Base-by-base conservation (phyloP, 2,797 vertebrate species). In the Chanos chanos region DNA sequence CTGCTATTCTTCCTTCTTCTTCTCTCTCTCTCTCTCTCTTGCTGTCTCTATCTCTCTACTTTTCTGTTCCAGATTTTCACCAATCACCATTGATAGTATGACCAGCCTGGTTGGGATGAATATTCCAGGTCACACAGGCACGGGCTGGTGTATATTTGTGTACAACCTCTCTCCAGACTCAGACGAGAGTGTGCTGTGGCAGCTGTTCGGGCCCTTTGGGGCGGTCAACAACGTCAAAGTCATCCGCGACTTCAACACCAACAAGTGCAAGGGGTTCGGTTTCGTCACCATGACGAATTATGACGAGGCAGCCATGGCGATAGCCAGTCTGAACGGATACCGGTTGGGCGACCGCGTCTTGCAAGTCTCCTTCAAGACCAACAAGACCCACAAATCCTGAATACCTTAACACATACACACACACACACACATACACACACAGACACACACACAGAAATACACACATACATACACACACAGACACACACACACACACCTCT, bases 281-380 rank as follows among this genome's bases (percentile, higher is more conserved):
- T 99, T 99, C 80, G 97, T 99, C 87, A 99, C 97, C 87, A 99
- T 99, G 97, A 99, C 97, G 86, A 99, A 99, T 92, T 99, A 99
- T 76, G 97, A 99, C 10, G 97, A 99, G 89, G 97, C 97, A 30
- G 97, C 97, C 87, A 99, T 99, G 97, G 97, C 97, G 49, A 99
- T 99, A 75, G 96, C 97, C 82, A 99, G 97, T 89, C 95, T 99
- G 89, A 99, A 99, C 67, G 97, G 97, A 89, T 99, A 99, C 85
- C 94, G 97, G 88, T 90, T 99, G 91, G 97, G 97, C 77, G 97
- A 99, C 90, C 92, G 96, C 73, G 97, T 99, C 89, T 89, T 99
- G 89, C 97, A 99, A 93, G 97, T 99, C 90, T 99, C 97, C 88
- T 99, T 99, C 93, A 99, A 99, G 93, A 99, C 96, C 90, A 99